Evolutionary conservation across 2,888 invertebrate genomes (phyloP), one percentile per base, ranked within the genome.

Genomic region (Chironomus riparius): DNA sequence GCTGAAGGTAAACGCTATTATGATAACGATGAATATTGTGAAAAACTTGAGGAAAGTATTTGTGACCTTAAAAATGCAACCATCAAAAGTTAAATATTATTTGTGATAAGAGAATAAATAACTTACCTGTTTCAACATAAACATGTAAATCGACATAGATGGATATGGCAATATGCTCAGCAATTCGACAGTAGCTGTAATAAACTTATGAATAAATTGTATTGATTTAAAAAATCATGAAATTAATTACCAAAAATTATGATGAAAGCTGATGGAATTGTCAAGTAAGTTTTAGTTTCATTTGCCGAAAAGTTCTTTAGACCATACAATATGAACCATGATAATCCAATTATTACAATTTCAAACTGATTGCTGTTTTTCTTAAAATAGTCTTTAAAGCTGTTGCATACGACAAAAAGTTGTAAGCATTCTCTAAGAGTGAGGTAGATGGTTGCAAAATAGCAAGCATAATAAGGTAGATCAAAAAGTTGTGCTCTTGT

Each of bases 311-410:
- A 70, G 12, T 12, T n/a, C 18, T 50, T 74, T 10, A 38, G 12
- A 38, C 62, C 74, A 47, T 68, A 74, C 22, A 74, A 68, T 1
- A 74, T 21, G n/a, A 38, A 28, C 47, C 65, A 48, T 0, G 74
- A 74, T 15, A 74, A 22, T n/a, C 38, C 69, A 28, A 76, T 76
- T 12, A 76, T 50, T 13, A 76, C 2, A 28, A 76, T 50, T 28
- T 76, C 76, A 15, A 76, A 76, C 24, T 76, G 68, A 56, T 76
- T 76, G 18, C 76, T 76, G 10, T 76, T 76, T 38, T 76, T 76
- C 24, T 68, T 68, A 18, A 76, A 76, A 38, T 76, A 76, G 18
- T 68, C 50, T 18, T 15, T 69, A 6, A 69, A 56, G 6, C 21
- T 28, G 3, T 69, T 69, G 47, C 69, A 68, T 2, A 76, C 38